These are phyloP conservation scores for Hormiphora californensis DNA, from an alignment of 37 sponge, comb jelly and placozoan genomes.

Conservation along the genomic window DNA sequence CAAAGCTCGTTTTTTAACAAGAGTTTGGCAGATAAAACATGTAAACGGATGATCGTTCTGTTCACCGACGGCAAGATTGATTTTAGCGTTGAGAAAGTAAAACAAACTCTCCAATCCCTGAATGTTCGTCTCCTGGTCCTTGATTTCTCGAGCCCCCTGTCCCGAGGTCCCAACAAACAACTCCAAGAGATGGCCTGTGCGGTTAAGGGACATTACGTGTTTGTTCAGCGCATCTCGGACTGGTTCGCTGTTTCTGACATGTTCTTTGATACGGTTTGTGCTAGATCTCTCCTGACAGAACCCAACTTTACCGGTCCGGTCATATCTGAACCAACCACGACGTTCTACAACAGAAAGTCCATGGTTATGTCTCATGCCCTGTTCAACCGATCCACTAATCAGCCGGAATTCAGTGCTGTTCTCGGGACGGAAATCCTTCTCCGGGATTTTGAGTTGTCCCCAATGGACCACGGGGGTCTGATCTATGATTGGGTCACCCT, in stretches of 20 bases:
- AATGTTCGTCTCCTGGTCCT: not conserved
- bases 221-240: not conserved
- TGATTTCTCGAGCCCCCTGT: slow-evolving; percentile 14
- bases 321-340: not conserved
- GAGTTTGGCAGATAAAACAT: not conserved
- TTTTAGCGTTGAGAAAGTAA: not conserved
- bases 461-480: not conserved
- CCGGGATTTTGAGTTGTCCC: not conserved
- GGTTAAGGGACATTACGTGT: not conserved
- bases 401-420: too few relatives aligned
- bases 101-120: not conserved
- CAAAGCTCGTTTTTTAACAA: not conserved
- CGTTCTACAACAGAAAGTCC: not conserved
- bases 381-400: not conserved
- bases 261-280: not conserved
- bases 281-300: not conserved
- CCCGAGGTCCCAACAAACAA: slow-evolving; percentile 8
- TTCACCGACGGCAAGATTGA: slow-evolving; percentile 44
- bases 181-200: not conserved
- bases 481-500: not conserved
- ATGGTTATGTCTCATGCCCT: not conserved
- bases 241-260: slow-evolving; percentile 27
- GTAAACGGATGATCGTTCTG: not conserved
- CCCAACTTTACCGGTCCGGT: not conserved
- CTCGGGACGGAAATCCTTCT: slow-evolving; percentile 32